These are phyloP conservation scores for Craterocephalus amniculus DNA, from an alignment of 2,797 vertebrate species.

Conservation along the genomic window DNA sequence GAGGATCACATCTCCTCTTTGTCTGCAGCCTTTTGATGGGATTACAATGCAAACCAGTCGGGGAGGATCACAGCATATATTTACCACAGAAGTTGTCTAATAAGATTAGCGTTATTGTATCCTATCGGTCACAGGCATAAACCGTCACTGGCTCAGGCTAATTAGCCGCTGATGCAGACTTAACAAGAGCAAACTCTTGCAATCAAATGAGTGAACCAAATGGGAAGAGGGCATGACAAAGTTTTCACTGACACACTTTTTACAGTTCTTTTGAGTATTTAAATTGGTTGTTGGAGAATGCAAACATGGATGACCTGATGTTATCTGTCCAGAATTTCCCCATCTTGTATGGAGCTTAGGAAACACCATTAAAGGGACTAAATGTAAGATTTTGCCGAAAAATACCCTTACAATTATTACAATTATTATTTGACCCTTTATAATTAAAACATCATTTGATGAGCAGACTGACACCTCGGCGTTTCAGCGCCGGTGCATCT, in stretches of 20 bases:
- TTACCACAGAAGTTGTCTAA: conserved; percentile 64
- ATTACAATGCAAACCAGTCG: conserved; percentile 50
- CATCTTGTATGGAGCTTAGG: no score
- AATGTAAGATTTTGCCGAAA: no score
- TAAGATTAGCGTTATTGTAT: conserved; percentile 70
- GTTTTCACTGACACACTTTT: conserved; percentile 12
- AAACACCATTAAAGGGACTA: no score
- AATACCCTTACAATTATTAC: no score
- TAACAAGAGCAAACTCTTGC: conserved; percentile 41
- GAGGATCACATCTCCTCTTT: conserved; percentile 54
- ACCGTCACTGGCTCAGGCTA: conserved; percentile 42
- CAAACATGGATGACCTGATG: conserved; percentile 27
- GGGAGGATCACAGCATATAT: conserved; percentile 62
- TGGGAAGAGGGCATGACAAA: conserved; percentile 57
- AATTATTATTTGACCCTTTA: no score
- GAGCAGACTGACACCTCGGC: no score
- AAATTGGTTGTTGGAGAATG: conserved; percentile 32
- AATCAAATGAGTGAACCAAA: conserved; percentile 44
- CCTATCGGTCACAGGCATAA: conserved; percentile 36
- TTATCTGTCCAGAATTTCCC: conserved; percentile 4
- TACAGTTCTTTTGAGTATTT: conserved; percentile 59
- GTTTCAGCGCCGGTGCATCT: no score
- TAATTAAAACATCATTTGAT: no score
- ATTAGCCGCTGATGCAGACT: conserved; percentile 51
- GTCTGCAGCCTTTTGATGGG: conserved; percentile 51